Base-by-base conservation (phyloP, 2,888 invertebrate genomes). In the Hemistola chrysoprasaria region DNA sequence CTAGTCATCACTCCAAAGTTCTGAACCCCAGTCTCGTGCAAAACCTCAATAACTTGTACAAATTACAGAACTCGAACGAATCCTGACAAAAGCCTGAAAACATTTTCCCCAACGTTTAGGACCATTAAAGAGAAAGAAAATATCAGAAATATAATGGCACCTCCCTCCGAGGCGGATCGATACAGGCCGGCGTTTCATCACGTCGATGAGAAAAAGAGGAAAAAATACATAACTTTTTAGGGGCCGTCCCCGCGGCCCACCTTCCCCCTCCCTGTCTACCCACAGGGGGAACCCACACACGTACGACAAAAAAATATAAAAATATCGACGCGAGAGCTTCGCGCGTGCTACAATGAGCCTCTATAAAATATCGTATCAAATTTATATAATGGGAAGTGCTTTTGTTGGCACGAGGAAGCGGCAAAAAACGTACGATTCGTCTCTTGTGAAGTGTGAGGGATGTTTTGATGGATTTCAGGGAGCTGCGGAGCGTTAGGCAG, bases 211-310 rank as follows among this genome's bases (percentile, higher is more conserved):
- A 83, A 87, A 86, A 87, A 87, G 84, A 82, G 80, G 78, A 79
- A 78, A 82, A 87, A 87, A 87, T 86, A 86, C 78, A 87, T 87
- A 85, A 87, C 86, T 88, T 88, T 88, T 88, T 88, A 88, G 86
- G 87, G 85, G 86, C 75, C 71, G 76, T 72, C 66, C 71, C 69
- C 56, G 56, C 69, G 54, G 52, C 58, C 59, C 56, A 27, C 44
- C 32, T 3, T 36, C 47, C 28, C 50, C 47, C 40, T 48, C 32
- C 47, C 38, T 30, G 42, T 57, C 50, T 53, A 51, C 46, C 50
- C 57, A 63, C 16, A 66, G 56, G 65, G 62, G 67, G 52, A 53
- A 53, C 59, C 58, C 63, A 62, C 68, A 67, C 63, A 70, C 67
- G 45, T 41, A 27, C 65, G 64, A 62, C 62, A 64, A 67, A 71